phyloP scores from a whole-genome alignment of 1,140 invertebrate genomes.

The Stegodyphus mimosarum region DNA sequence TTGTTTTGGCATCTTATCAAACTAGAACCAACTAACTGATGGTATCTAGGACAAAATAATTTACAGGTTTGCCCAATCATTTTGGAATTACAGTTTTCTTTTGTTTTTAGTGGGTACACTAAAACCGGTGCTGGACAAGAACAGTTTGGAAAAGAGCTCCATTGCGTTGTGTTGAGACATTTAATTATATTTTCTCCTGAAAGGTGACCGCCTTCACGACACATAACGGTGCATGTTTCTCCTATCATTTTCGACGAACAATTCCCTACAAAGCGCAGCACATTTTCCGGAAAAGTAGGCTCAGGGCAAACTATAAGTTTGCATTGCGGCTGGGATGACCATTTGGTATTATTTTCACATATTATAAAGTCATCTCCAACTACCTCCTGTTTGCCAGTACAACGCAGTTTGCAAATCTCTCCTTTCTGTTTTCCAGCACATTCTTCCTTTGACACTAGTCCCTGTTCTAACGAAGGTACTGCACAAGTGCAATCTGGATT shows the following conservation, averaged over 20 bases:
- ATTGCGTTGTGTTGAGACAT: neutral
- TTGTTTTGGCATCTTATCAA: conserved; percentile 1
- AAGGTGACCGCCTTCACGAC: neutral
- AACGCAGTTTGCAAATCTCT: neutral
- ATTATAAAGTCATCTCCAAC: neutral
- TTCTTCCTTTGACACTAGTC: neutral
- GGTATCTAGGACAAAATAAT: neutral
- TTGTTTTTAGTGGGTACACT: neutral
- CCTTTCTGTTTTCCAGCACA: neutral
- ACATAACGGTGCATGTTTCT: neutral
- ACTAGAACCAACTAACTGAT: too few species aligned
- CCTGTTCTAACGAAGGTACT: neutral
- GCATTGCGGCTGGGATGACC: neutral
- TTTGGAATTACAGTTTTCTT: neutral
- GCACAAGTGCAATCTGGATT: neutral
- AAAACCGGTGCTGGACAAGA: neutral
- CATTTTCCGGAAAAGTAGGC: neutral
- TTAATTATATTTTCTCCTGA: neutral
- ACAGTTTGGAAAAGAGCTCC: neutral
- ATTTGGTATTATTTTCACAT: neutral
- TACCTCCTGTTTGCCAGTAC: neutral
- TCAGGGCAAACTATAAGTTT: neutral
- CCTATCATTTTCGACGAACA: conserved; percentile 1
- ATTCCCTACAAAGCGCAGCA: neutral
- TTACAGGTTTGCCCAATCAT: neutral